Percentiles rank a stretch among this genome's conserved stretches.
Conservation (phyloP, 2,113 vertebrate genomes). For the Mesitornis unicolor region DNA sequence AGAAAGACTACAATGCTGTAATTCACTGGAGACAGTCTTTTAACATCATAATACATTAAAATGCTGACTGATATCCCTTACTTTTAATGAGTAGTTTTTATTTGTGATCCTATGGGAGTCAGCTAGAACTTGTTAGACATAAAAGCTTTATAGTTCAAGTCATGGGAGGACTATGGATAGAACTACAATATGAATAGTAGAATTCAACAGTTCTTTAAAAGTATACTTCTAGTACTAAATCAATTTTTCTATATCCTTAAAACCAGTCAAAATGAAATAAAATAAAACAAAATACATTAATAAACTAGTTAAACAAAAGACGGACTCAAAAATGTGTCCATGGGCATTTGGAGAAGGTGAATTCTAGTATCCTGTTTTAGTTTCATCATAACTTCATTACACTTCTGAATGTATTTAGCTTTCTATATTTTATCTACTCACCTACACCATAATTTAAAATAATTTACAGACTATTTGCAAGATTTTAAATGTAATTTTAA, state of each 20-base stretch:
- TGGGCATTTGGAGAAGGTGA: not conserved
- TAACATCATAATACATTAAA: not conserved
- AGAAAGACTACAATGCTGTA: not conserved
- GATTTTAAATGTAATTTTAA: not conserved
- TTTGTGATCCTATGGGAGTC: not conserved
- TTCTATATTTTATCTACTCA: not conserved
- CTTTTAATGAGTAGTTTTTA: not conserved
- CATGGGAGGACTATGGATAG: not conserved
- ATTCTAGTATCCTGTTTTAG: not conserved
- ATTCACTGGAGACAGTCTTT: not conserved
- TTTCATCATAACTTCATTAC: not conserved
- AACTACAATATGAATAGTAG: not conserved
- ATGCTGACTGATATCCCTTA: not conserved
- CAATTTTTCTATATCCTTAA: not conserved
- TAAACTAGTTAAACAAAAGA: not conserved
- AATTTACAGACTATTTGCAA: not conserved
- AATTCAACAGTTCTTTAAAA: not conserved
- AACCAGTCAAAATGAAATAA: not conserved
- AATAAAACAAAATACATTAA: not conserved
- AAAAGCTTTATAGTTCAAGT: not conserved
- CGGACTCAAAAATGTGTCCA: not conserved
- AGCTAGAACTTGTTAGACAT: not conserved
- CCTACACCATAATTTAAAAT: not conserved
- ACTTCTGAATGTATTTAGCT: not conserved
- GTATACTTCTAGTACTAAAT: not conserved